Conservation (phyloP, 2,113 vertebrate species). For the Spermophilus dauricus region DNA sequence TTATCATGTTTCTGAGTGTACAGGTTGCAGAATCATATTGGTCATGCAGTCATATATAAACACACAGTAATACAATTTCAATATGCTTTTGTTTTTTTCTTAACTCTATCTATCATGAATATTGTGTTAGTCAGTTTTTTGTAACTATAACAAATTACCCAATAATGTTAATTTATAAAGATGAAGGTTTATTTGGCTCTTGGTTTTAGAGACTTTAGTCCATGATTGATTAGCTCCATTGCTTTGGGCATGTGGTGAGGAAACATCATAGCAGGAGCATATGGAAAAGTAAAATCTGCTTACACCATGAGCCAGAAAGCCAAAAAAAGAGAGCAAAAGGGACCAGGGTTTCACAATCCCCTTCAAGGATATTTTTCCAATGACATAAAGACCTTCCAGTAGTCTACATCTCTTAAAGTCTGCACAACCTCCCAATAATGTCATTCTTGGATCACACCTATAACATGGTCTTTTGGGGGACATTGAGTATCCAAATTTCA, state of each 20-base stretch:
- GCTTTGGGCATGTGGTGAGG: background rate
- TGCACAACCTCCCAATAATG: background rate
- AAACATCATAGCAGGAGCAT: too few species aligned
- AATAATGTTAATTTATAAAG: background rate
- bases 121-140: background rate
- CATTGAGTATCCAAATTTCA: background rate
- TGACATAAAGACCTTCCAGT: background rate
- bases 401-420: background rate
- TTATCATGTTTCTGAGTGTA: too few species aligned
- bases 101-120: background rate
- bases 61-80: background rate
- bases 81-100: background rate
- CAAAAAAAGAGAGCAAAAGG: background rate
- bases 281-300: background rate
- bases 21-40: too few species aligned
- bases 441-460: fast-evolving
- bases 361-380: background rate
- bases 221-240: background rate
- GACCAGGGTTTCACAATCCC: too few species aligned
- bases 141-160: background rate
- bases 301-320: background rate
- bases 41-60: too few species aligned
- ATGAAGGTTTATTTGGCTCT: background rate
- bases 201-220: too few species aligned
- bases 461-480: background rate